A percentile compares a stretch with the other conserved stretches of the same genome.
phyloP scores from a whole-genome alignment of 64 coral and sea anemone genomes.

The Anthopleura sola region DNA sequence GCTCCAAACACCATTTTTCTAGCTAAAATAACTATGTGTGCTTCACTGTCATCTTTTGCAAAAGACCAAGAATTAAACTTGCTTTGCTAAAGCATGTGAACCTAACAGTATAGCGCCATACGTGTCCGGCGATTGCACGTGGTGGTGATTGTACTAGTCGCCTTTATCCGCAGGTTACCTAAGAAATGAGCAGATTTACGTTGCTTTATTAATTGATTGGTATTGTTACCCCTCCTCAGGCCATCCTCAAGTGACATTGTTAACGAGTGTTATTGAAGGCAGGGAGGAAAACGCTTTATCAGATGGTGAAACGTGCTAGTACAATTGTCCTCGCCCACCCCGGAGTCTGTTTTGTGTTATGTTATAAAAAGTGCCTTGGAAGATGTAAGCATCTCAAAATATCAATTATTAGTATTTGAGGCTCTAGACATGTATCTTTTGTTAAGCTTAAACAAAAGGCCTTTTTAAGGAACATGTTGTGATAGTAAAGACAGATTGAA shows the following conservation, averaged over 20 bases:
- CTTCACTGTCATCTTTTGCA: not conserved
- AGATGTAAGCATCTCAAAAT: conserved; percentile 22
- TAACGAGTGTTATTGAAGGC: conserved; percentile 16
- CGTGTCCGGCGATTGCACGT: conserved; percentile 24
- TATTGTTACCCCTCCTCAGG: conserved; percentile 35
- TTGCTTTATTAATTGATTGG: conserved; percentile 30
- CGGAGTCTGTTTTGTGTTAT: conserved; percentile 25
- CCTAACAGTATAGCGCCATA: conserved; percentile 22
- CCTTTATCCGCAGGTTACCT: conserved; percentile 28
- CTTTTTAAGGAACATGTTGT: conserved; percentile 45
- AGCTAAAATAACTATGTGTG: not conserved
- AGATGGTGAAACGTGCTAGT: conserved; percentile 33
- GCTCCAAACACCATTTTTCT: not conserved
- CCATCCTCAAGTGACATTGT: conserved; percentile 32
- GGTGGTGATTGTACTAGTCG: conserved; percentile 24
- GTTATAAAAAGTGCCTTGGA: not conserved
- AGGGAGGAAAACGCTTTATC: conserved; percentile 29
- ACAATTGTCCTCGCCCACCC: conserved; percentile 30
- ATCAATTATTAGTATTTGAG: conserved; percentile 24
- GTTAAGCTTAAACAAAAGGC: conserved; percentile 31
- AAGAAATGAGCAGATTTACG: conserved; percentile 29
- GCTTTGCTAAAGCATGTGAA: conserved; percentile 27
- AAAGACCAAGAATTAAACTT: not conserved
- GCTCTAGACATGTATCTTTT: conserved; percentile 34
- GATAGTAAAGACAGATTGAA: conserved; percentile 12